Percentiles rank a stretch among this genome's conserved stretches.
Conservation (phyloP, 2,113 vertebrate genomes). For the Pseudorhombus dupliciocellatus region DNA sequence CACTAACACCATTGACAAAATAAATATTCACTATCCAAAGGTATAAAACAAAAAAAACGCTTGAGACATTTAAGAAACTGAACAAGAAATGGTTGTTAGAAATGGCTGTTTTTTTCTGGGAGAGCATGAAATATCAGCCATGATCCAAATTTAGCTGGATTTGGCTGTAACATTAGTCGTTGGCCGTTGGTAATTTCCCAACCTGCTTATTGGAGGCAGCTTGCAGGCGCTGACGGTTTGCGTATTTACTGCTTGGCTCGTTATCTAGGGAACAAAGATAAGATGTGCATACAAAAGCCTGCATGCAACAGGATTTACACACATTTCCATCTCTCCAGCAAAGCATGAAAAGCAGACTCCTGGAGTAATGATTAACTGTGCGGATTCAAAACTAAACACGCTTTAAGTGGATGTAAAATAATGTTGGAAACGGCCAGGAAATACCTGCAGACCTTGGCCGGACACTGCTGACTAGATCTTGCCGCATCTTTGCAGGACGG, state of each 20-base stretch:
- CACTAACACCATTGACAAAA: no score
- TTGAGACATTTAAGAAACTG: no score
- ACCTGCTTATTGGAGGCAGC: conserved; percentile 51
- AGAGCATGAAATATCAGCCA: conserved; percentile 10
- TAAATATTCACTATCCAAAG: no score
- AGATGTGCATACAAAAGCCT: conserved; percentile 62
- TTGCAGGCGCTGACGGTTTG: conserved; percentile 68
- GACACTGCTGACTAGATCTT: neutral
- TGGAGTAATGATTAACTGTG: conserved; percentile 69
- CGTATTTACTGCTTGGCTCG: conserved; percentile 54
- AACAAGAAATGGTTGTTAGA: neutral
- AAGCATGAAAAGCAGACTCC: conserved; percentile 42
- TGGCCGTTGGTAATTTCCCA: conserved; percentile 49
- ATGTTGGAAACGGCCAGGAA: conserved; percentile 43
- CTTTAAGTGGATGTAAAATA: conserved; percentile 37
- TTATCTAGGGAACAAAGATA: conserved; percentile 69
- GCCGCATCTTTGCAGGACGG: neutral
- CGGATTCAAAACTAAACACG: conserved; percentile 33
- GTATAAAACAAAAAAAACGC: no score
- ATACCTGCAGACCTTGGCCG: conserved; percentile 41
- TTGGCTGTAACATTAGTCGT: conserved; percentile 20
- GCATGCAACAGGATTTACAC: conserved; percentile 41
- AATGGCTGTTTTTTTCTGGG: no score
- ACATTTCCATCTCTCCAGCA: conserved; percentile 37
- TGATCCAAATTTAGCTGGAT: conserved; percentile 15